phyloP scores from a whole-genome alignment of 2,797 vertebrate genomes.

The Adrianichthys oophorus region DNA sequence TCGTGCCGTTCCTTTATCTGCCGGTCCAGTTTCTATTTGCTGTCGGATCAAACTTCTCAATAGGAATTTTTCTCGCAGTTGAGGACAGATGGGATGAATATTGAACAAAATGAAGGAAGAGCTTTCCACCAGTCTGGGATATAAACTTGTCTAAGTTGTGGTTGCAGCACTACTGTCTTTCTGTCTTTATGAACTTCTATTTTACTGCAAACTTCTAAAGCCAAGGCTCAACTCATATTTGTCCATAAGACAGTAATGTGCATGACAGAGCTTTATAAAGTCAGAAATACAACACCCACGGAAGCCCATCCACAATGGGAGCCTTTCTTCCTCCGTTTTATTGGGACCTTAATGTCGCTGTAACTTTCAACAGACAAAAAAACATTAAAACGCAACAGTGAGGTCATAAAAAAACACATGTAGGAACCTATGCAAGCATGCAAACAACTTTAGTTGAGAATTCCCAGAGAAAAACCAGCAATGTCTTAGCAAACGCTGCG shows the following conservation, averaged over 20 bases:
- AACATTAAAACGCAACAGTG: conserved; percentile 59
- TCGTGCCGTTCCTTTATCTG: conserved; percentile 77
- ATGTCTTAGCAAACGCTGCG: conserved; percentile 59
- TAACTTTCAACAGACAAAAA: conserved; percentile 68
- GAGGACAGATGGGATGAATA: conserved; percentile 75
- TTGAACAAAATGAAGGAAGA: conserved; percentile 58
- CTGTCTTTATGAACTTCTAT: conserved; percentile 65
- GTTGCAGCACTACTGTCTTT: conserved; percentile 54
- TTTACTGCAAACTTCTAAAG: conserved; percentile 69
- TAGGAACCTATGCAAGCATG: conserved; percentile 30
- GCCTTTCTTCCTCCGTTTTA: conserved; percentile 77
- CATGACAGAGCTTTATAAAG: conserved; percentile 67
- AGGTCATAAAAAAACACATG: conserved; percentile 32
- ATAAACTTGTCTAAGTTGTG: conserved; percentile 67
- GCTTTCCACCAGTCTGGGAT: conserved; percentile 64
- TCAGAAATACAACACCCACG: conserved; percentile 60
- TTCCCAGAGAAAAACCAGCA: conserved; percentile 68
- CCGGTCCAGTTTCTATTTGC: conserved; percentile 76
- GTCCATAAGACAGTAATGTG: conserved; percentile 53
- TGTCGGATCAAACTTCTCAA: conserved; percentile 70
- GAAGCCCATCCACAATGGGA: conserved; percentile 54
- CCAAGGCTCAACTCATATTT: conserved; percentile 55
- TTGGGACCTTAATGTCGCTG: conserved; percentile 66
- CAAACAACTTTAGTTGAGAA: conserved; percentile 53
- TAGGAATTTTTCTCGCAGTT: conserved; percentile 46